Evolutionary conservation across 2,113 vertebrate genomes (phyloP).

Genomic region (Hippopotamus amphibius): DNA sequence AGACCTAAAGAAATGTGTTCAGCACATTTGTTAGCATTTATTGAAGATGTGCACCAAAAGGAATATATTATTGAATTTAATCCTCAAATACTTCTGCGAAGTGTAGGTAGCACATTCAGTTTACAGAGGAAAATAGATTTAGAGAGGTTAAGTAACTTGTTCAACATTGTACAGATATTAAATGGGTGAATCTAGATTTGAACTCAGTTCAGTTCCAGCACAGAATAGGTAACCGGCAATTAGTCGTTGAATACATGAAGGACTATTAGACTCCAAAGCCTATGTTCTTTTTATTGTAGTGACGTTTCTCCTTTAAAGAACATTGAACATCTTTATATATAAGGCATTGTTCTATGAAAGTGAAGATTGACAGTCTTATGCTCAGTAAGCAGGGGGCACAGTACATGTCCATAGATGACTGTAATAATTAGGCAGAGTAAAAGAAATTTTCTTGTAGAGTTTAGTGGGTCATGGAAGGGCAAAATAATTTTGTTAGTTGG

Average conservation of each 20-base stretch:
- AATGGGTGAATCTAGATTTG: background rate
- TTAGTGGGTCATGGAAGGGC: background rate
- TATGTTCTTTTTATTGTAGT: conserved; percentile 10
- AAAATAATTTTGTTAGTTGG: background rate
- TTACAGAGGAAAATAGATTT: conserved; percentile 9
- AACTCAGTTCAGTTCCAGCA: background rate
- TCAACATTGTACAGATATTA: background rate
- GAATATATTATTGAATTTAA: background rate
- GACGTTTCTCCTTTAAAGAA: background rate
- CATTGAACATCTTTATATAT: background rate
- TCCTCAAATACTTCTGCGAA: background rate
- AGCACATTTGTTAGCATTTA: background rate
- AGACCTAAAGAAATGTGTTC: background rate
- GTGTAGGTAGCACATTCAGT: background rate
- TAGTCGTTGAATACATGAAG: background rate
- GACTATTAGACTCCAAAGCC: background rate
- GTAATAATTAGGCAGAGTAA: background rate
- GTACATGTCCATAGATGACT: background rate
- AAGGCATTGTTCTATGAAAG: background rate
- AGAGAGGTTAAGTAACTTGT: background rate
- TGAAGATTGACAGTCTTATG: background rate
- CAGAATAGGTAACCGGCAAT: background rate
- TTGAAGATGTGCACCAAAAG: background rate
- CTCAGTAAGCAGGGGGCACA: background rate
- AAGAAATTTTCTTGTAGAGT: background rate